Conservation (phyloP, 2,888 invertebrate genomes). For the Nebria brevicollis region DNA sequence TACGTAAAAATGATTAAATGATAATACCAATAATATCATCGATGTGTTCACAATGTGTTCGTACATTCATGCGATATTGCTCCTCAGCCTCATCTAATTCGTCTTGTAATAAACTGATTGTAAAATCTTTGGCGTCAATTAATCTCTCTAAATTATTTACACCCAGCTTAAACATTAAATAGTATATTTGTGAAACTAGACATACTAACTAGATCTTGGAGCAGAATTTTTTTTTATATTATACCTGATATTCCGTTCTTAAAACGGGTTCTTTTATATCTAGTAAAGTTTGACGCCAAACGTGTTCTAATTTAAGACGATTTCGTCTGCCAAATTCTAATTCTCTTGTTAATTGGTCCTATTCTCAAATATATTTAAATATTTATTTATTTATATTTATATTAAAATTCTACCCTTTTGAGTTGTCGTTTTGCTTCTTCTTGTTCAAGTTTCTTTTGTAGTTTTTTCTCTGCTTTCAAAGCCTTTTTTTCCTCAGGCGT, state of each 20-base stretch:
- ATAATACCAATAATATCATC: slow-evolving; percentile 21
- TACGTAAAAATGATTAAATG: neutral
- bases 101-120: slow-evolving; percentile 36
- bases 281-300: slow-evolving; percentile 21
- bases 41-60: slow-evolving; percentile 17
- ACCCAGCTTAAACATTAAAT: slow-evolving; percentile 20
- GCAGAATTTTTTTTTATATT: too few species aligned
- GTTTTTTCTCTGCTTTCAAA: slow-evolving; percentile 25
- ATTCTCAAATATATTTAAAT: neutral
- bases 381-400: neutral
- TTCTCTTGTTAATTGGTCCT: slow-evolving; percentile 36
- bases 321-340: slow-evolving; percentile 22
- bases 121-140: slow-evolving; percentile 36
- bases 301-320: slow-evolving; percentile 16
- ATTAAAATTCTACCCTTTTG: slow-evolving; percentile 20
- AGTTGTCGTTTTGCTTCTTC: slow-evolving; percentile 20
- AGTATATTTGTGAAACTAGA: neutral
- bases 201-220: too few species aligned
- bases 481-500: slow-evolving; percentile 19
- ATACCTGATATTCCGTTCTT: slow-evolving; percentile 20
- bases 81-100: slow-evolving; percentile 31
- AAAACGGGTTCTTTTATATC: slow-evolving; percentile 23
- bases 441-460: slow-evolving; percentile 10
- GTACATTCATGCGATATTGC: slow-evolving; percentile 27
- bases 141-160: slow-evolving; percentile 13